Conservation (phyloP, 2,113 vertebrate genomes). For the Aplodontia rufa region DNA sequence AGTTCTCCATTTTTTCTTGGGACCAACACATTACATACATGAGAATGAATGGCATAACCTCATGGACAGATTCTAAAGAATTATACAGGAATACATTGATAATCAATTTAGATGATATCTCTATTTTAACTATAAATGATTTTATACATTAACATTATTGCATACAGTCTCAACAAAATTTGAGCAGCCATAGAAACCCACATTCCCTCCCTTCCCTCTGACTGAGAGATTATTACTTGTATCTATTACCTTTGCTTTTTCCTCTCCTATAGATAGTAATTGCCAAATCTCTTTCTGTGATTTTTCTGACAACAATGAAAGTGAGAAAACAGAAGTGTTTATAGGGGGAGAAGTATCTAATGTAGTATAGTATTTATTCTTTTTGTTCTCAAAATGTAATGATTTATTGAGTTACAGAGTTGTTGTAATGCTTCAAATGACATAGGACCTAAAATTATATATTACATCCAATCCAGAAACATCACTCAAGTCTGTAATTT, state of each 20-base stretch:
- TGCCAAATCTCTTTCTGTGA: not conserved
- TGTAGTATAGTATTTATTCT: not conserved
- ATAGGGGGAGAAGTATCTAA: not conserved
- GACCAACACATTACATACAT: not conserved
- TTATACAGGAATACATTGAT: not conserved
- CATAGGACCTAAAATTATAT: not conserved
- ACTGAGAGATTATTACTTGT: not conserved
- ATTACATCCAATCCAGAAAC: not conserved
- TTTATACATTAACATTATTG: not conserved
- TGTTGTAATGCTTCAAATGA: not conserved
- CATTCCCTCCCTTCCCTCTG: not conserved
- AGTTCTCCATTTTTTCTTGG: not conserved
- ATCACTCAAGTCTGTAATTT: constrained; percentile 52
- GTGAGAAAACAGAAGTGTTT: not conserved
- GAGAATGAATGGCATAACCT: not conserved
- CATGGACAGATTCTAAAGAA: not conserved
- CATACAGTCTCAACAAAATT: not conserved
- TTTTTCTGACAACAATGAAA: not conserved
- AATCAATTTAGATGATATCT: not conserved
- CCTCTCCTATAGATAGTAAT: not conserved
- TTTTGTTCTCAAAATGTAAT: not conserved
- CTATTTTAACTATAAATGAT: not conserved
- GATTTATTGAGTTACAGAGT: not conserved
- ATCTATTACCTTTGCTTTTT: not conserved
- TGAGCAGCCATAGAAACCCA: not conserved